Evolutionary conservation across 2,797 vertebrate genomes (phyloP).

Genomic region (Girardinus metallicus): DNA sequence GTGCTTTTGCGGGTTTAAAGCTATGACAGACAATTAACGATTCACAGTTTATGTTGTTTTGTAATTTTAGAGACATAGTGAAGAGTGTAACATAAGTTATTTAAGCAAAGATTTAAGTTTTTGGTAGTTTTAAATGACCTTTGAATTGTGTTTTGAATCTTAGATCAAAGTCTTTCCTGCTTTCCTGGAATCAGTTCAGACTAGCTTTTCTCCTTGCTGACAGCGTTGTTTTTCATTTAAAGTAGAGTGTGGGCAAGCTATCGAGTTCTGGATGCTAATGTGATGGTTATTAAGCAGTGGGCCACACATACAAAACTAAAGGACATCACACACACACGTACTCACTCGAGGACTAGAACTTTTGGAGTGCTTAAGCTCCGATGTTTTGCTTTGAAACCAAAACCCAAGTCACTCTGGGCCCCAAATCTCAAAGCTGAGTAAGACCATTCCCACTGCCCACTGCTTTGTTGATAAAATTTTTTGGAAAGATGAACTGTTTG

Average conservation of each 20-base stretch:
- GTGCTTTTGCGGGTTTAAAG: constrained; percentile 26
- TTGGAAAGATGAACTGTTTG: constrained; percentile 76
- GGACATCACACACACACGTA: constrained; percentile 20
- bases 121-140: background rate
- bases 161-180: constrained; percentile 26
- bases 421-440: constrained; percentile 65
- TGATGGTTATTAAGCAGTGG: constrained; percentile 60
- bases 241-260: constrained; percentile 42
- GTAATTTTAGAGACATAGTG: background rate
- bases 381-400: constrained; percentile 81
- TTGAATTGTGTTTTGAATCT: constrained; percentile 28
- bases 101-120: background rate
- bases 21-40: background rate
- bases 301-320: constrained; percentile 62
- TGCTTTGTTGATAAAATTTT: constrained; percentile 72
- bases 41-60: background rate
- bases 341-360: constrained; percentile 40
- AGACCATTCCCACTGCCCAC: constrained; percentile 56
- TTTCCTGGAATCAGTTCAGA: constrained; percentile 44
- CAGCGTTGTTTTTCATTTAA: constrained; percentile 46
- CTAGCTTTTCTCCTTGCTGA: constrained; percentile 37
- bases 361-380: constrained; percentile 49
- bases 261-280: constrained; percentile 67
- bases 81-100: background rate
- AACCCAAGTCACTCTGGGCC: constrained; percentile 68